A percentile compares a stretch with the other conserved stretches of the same genome.
Evolutionary conservation across 1,140 invertebrate genomes (phyloP).

Genomic region (Lycorma delicatula): DNA sequence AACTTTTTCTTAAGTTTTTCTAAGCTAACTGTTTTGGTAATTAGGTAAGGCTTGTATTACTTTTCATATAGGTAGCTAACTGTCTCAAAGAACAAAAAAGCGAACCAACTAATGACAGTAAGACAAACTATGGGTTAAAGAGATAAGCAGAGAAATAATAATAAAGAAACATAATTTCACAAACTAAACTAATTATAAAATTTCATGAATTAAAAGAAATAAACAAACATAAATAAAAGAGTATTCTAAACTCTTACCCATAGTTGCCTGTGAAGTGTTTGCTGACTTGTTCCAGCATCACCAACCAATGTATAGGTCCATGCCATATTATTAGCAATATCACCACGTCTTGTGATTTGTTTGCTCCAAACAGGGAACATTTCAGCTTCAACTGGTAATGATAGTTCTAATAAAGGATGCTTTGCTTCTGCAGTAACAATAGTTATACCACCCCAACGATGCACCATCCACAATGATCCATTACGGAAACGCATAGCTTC

Average conservation of each 20-base stretch:
- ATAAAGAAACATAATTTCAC: not conserved
- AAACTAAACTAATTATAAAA: too few species aligned
- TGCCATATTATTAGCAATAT: constrained; percentile 67
- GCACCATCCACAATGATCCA: constrained; percentile 60
- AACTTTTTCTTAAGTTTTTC: too few species aligned
- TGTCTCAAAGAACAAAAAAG: too few species aligned
- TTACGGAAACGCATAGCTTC: constrained; percentile 67
- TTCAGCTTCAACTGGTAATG: constrained; percentile 83
- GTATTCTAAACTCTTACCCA: constrained; percentile 44
- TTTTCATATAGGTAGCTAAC: too few species aligned
- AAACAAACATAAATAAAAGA: not conserved
- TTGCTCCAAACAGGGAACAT: constrained; percentile 82
- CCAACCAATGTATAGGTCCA: constrained; percentile 71
- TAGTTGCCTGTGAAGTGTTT: constrained; percentile 70
- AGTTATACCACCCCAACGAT: constrained; percentile 60
- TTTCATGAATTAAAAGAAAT: too few species aligned
- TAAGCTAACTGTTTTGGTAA: too few species aligned
- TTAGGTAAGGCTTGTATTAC: too few species aligned
- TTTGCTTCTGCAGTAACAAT: constrained; percentile 63
- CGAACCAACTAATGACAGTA: too few species aligned
- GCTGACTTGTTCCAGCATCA: constrained; percentile 69
- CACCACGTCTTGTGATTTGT: constrained; percentile 65
- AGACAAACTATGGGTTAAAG: too few species aligned
- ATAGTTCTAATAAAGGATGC: constrained; percentile 77
- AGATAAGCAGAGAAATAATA: not conserved